Evolutionary conservation across 92 coral and sea anemone species (phyloP).

Genomic region (Siderastrea radians): DNA sequence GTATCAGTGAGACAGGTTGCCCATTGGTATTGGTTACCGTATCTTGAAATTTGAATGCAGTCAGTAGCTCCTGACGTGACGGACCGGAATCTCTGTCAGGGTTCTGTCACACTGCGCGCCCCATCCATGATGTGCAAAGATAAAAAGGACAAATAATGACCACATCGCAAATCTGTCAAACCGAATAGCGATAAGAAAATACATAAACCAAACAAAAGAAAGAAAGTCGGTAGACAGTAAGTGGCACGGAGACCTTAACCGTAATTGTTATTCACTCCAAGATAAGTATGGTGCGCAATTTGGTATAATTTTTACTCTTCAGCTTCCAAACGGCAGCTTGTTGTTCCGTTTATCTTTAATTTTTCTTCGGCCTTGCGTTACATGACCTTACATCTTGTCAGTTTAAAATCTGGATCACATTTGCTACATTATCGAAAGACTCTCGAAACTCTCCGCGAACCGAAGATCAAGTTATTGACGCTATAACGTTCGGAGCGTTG

Average conservation of each 20-base stretch:
- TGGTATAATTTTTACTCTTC: too few species aligned
- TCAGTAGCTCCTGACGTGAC: neutral
- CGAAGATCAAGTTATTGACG: too few species aligned
- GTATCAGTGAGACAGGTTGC: constrained; percentile 73
- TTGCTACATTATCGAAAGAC: too few species aligned
- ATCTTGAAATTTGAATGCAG: neutral
- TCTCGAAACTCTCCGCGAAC: too few species aligned
- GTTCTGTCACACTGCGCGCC: constrained; percentile 22
- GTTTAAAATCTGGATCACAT: too few species aligned
- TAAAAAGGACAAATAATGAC: neutral
- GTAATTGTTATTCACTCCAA: too few species aligned
- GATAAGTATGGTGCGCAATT: too few species aligned
- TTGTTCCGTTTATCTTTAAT: too few species aligned
- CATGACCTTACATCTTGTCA: too few species aligned
- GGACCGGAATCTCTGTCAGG: constrained; percentile 19
- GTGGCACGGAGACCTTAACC: neutral
- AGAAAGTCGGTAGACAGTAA: neutral
- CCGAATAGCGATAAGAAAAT: neutral
- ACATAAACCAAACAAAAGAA: neutral
- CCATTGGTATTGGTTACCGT: constrained; percentile 76
- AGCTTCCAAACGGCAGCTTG: too few species aligned
- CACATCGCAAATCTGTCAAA: neutral
- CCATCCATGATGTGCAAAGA: constrained; percentile 3
- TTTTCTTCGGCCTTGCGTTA: too few species aligned
- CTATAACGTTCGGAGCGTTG: too few species aligned